phyloP scores from a whole-genome alignment of 2,797 vertebrate species.

The Pachyuromys duprasi region DNA sequence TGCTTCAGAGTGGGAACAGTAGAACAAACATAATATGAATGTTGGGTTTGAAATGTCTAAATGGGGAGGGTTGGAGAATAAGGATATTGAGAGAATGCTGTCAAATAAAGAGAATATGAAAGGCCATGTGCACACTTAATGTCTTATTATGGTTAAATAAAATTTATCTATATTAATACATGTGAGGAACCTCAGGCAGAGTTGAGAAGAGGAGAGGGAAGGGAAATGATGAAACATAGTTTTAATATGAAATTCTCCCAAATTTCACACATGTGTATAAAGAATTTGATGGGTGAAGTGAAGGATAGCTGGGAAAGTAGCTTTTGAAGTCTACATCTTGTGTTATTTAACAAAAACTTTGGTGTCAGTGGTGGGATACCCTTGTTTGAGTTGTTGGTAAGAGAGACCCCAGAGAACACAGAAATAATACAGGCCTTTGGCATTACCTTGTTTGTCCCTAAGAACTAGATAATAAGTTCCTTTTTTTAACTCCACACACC shows the following conservation, averaged over 20 bases:
- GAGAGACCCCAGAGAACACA: background rate
- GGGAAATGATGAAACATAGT: background rate
- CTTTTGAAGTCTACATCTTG: background rate
- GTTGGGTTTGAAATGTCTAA: background rate
- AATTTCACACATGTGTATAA: background rate
- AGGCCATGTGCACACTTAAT: background rate
- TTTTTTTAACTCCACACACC: background rate
- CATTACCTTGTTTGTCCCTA: background rate
- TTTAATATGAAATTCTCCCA: background rate
- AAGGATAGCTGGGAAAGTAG: background rate
- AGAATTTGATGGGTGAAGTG: background rate
- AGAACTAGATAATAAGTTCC: background rate
- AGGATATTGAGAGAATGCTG: background rate
- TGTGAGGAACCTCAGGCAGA: background rate
- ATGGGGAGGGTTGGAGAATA: background rate
- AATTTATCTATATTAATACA: background rate
- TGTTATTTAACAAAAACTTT: background rate
- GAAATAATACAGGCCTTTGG: background rate
- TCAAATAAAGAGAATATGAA: background rate
- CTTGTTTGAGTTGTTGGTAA: background rate
- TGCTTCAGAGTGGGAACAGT: background rate
- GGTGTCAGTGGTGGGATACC: background rate
- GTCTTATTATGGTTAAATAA: background rate
- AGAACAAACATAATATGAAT: background rate
- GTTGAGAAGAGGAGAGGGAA: background rate